Evolutionary conservation across 1,140 invertebrate genomes (phyloP).

Genomic region (Bombus terrestris): DNA sequence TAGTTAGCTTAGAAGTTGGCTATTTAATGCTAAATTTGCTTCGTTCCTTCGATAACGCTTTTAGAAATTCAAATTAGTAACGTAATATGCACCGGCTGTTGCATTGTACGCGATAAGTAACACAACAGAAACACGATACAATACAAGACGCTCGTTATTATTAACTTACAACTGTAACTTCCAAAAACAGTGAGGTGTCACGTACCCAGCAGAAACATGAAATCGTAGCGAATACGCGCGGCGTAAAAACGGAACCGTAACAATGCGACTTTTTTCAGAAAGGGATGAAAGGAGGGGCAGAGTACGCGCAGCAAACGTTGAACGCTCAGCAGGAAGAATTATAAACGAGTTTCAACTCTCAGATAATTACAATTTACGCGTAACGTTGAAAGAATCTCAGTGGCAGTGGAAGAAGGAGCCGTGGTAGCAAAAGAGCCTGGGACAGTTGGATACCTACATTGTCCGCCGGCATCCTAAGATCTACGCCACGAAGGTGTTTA

Average conservation of each 20-base stretch:
- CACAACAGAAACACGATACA: no score
- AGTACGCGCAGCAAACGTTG: not conserved
- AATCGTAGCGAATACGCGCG: not conserved
- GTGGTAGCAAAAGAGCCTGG: constrained; percentile 40
- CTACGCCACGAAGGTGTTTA: constrained; percentile 68
- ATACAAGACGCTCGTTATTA: not conserved
- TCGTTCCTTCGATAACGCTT: no score
- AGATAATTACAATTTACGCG: constrained; percentile 66
- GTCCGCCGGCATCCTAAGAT: constrained; percentile 68
- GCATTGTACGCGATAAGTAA: no score
- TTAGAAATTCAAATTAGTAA: no score
- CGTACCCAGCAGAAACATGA: not conserved
- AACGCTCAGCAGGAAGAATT: constrained; percentile 28
- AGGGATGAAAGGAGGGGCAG: not conserved
- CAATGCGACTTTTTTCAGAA: not conserved
- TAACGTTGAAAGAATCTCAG: constrained; percentile 29
- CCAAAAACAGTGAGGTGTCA: no score
- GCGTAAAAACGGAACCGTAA: constrained; percentile 1
- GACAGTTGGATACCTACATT: constrained; percentile 64
- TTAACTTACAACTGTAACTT: not conserved
- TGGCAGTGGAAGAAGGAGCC: constrained; percentile 40
- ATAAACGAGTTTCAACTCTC: constrained; percentile 23
- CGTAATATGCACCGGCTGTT: no score
- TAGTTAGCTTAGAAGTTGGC: no score
- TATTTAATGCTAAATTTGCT: no score